Evolutionary conservation across 2,113 vertebrate species (phyloP), one percentile per base, ranked within the genome.

Genomic region (cat (Felis catus)): DNA sequence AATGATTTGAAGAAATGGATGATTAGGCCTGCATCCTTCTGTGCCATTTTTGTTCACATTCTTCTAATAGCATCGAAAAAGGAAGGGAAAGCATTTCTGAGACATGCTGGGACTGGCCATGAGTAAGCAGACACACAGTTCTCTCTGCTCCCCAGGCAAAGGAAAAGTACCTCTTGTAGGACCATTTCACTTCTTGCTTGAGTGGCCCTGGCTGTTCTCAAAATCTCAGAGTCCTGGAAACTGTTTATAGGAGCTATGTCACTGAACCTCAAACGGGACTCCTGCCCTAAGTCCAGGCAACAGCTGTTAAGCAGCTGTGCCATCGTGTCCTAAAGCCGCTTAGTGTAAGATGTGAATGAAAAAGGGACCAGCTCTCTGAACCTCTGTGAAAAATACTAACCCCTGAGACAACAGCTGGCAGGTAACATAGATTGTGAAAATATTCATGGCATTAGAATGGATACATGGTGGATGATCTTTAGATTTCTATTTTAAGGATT

Each of bases 271-370:
- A 45, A 14, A 45, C 29, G 36, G 31, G 86, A 36, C 55, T 91
- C 65, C 68, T 31, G 55, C 61, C 76, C 89, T 65, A 71, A 92
- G 65, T 58, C 83, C 65, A 53, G 66, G 58, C 25, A 48, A 89
- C 94, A 98, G 97, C 95, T 96, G 96, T n/a, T 58, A 36, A 39
- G 83, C 96, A 97, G 96, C 96, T 98, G 97, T 13, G 14, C 27
- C 29, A n/a, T 12, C 65, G 23, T 81, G 63, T 41, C 68, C 39
- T 87, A 65, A 89, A 92, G 74, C 53, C 13, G 70, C 81, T 94
- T 65, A 55, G 29, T 3, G 23, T 89, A 45, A 48, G 63, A 86
- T 25, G 51, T 33, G 2, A 29, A 48, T 33, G 71, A 36, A 45
- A 83, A 66, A 39, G 39, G 14, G 27, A 39, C 19, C 16, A 6